Conservation (phyloP, 2,797 vertebrate genomes). For the Peromyscus aztecus region DNA sequence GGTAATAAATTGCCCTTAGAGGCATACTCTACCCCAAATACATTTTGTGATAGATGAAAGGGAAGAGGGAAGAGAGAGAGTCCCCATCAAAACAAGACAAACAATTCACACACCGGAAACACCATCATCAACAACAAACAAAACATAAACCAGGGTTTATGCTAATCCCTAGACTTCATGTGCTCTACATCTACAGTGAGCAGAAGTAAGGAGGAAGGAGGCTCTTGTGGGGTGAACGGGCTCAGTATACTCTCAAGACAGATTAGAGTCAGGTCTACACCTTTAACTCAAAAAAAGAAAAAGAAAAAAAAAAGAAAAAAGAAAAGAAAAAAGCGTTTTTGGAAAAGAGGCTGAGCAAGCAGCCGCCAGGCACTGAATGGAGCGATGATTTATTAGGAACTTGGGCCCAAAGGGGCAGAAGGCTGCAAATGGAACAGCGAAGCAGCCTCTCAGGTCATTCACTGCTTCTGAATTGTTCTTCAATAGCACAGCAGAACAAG, state of each 20-base stretch:
- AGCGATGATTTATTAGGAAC: background rate
- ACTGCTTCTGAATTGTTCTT: background rate
- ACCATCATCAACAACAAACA: background rate
- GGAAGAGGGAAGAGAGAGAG: background rate
- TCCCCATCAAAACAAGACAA: conserved; percentile 23
- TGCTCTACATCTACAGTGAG: background rate
- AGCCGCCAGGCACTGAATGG: background rate
- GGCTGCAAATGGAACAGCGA: background rate
- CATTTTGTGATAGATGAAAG: background rate
- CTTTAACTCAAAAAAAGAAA: background rate
- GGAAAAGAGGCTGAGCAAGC: background rate
- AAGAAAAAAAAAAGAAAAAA: background rate
- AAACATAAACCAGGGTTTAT: background rate
- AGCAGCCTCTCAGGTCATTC: background rate
- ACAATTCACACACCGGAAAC: background rate
- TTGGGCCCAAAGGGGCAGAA: background rate
- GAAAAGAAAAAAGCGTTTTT: background rate
- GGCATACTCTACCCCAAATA: background rate
- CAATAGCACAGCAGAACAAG: background rate
- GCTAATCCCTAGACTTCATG: background rate
- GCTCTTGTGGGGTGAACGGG: background rate
- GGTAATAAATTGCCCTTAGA: conserved; percentile 39
- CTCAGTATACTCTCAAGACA: background rate
- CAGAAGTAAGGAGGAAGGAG: background rate
- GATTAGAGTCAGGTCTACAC: background rate